Percentiles rank a stretch among this genome's conserved stretches.
Conservation (phyloP, 1,140 invertebrate genomes). For the Lamellibrachia luymesi region DNA sequence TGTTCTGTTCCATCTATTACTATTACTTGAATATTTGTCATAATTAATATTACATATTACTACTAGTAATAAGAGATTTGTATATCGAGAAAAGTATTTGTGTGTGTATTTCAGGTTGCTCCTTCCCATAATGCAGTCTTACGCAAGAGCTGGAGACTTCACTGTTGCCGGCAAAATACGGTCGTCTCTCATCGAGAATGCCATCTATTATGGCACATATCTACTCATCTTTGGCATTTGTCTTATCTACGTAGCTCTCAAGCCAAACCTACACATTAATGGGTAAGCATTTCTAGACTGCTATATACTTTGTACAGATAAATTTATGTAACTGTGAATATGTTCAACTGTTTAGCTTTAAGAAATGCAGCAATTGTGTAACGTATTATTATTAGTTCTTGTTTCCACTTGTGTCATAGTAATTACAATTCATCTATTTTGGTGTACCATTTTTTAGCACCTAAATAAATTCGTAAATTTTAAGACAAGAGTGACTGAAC, state of each 20-base stretch:
- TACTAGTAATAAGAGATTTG: too few species aligned
- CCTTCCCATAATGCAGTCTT: slow-evolving; percentile 98
- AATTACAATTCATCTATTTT: neutral
- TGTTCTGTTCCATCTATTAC: too few species aligned
- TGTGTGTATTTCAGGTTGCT: slow-evolving; percentile 70
- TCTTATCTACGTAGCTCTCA: slow-evolving; percentile 90
- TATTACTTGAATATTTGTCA: neutral
- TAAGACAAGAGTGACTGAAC: neutral
- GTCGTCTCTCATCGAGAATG: slow-evolving; percentile 93
- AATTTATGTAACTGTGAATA: neutral
- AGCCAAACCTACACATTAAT: slow-evolving; percentile 85
- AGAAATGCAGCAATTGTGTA: neutral
- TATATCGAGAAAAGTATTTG: neutral
- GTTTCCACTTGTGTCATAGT: too few species aligned
- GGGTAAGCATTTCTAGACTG: slow-evolving; percentile 62
- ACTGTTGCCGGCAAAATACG: slow-evolving; percentile 91
- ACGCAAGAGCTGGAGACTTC: slow-evolving; percentile 97
- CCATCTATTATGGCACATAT: slow-evolving; percentile 97
- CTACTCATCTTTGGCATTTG: slow-evolving; percentile 91
- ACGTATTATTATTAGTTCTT: neutral
- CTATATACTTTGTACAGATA: neutral
- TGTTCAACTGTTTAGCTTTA: neutral
- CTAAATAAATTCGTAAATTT: neutral
- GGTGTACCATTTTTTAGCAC: neutral
- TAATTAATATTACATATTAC: too few species aligned